phyloP scores from a whole-genome alignment of 2,888 invertebrate genomes.

The Sphaerophoria rueppellii region DNA sequence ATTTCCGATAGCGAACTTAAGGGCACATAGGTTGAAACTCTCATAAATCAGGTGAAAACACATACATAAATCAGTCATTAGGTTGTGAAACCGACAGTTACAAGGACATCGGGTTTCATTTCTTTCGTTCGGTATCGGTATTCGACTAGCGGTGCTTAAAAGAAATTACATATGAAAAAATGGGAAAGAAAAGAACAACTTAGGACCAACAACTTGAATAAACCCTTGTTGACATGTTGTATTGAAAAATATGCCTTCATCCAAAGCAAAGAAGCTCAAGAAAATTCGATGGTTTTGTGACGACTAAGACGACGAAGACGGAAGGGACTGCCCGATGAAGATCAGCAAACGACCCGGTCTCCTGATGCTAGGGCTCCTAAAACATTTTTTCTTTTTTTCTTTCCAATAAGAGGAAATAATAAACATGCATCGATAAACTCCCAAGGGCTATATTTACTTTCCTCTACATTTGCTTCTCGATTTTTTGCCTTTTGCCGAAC shows the following conservation, averaged over 20 bases:
- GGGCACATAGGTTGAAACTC: constrained; percentile 50
- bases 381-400: constrained; percentile 44
- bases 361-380: constrained; percentile 14
- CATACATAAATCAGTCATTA: constrained; percentile 70
- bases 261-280: constrained; percentile 18
- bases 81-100: constrained; percentile 66
- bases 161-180: not conserved
- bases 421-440: constrained; percentile 48
- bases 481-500: constrained; percentile 48
- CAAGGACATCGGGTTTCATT: constrained; percentile 50
- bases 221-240: constrained; percentile 47
- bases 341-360: not conserved
- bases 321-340: not conserved
- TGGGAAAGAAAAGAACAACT: not conserved
- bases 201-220: constrained; percentile 27
- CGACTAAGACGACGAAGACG: no score
- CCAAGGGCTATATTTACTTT: constrained; percentile 60
- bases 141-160: no score
- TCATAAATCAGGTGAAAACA: constrained; percentile 69
- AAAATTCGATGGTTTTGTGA: constrained; percentile 26
- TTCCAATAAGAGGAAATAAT: constrained; percentile 48
- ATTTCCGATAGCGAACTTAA: constrained; percentile 55
- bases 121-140: constrained; percentile 3
- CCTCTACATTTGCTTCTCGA: constrained; percentile 65
- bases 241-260: not conserved